phyloP scores from a whole-genome alignment of 2,888 invertebrate genomes.

The Lepidochrysops patricia region DNA sequence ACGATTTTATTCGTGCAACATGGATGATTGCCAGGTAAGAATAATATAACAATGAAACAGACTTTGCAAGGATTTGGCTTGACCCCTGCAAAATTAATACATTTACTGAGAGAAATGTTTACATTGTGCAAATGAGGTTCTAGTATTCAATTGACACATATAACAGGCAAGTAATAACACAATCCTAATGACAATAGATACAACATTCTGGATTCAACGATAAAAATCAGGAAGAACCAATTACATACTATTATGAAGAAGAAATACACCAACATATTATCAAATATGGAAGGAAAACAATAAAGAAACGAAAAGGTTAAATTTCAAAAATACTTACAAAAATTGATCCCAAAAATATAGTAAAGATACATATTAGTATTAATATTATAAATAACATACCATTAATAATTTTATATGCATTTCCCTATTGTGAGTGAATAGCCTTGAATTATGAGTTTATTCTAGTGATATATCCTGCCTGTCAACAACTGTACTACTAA shows the following conservation, averaged over 20 bases:
- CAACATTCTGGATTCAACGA: not conserved
- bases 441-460: conserved; percentile 1
- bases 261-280: not conserved
- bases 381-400: not conserved
- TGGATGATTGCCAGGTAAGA: not conserved
- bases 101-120: not conserved
- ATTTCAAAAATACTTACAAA: not conserved
- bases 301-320: not conserved
- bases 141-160: not conserved
- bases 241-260: too few relatives aligned
- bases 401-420: not conserved
- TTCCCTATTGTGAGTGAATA: not conserved
- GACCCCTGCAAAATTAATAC: not conserved
- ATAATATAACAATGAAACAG: not conserved
- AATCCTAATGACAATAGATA: not conserved
- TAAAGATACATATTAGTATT: not conserved
- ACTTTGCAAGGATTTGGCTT: not conserved
- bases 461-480: not conserved
- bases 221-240: not conserved
- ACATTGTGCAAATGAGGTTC: not conserved
- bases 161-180: not conserved
- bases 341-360: not conserved
- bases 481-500: conserved; percentile 6
- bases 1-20: not conserved
- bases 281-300: not conserved